Evolutionary conservation across 2,113 vertebrate species (phyloP).

Genomic region (Oryzias woworae): DNA sequence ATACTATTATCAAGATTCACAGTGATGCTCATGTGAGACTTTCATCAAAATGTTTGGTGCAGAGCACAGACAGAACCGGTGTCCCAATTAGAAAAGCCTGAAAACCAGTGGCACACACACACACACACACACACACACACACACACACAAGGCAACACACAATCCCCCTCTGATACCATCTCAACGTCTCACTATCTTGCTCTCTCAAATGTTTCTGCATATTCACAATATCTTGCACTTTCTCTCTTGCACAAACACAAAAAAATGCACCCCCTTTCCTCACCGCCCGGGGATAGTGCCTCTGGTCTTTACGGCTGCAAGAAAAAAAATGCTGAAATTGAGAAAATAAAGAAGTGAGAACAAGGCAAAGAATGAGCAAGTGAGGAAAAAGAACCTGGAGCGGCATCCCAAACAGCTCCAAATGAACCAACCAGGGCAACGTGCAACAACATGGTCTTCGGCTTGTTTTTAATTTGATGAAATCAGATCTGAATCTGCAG

Average conservation of each 20-base stretch:
- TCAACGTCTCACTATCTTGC: constrained; percentile 50
- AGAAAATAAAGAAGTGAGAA: constrained; percentile 52
- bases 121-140: constrained; percentile 18
- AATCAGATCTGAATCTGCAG: constrained; percentile 15
- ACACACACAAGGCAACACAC: constrained; percentile 25
- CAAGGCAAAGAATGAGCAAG: constrained; percentile 37
- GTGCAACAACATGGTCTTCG: constrained; percentile 14
- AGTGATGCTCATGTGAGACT: constrained; percentile 69
- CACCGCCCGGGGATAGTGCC: constrained; percentile 32
- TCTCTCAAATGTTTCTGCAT: constrained; percentile 58
- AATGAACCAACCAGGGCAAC: constrained; percentile 24
- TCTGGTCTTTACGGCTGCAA: constrained; percentile 52
- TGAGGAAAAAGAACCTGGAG: constrained; percentile 23
- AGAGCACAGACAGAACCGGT: constrained; percentile 61
- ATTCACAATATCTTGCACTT: constrained; percentile 44
- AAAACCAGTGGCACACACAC: constrained; percentile 22
- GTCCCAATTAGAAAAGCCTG: constrained; percentile 71
- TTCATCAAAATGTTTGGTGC: constrained; percentile 64
- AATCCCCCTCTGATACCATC: constrained; percentile 45
- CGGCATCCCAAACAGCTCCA: constrained; percentile 45
- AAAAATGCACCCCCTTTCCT: constrained; percentile 4
- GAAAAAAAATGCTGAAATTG: constrained; percentile 55
- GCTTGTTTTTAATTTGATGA: constrained; percentile 2
- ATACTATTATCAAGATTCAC: constrained; percentile 77
- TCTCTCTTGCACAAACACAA: constrained; percentile 1